These are phyloP conservation scores for Asarcornis scutulata DNA, from an alignment of 2,113 vertebrate species.

Conservation along the genomic window DNA sequence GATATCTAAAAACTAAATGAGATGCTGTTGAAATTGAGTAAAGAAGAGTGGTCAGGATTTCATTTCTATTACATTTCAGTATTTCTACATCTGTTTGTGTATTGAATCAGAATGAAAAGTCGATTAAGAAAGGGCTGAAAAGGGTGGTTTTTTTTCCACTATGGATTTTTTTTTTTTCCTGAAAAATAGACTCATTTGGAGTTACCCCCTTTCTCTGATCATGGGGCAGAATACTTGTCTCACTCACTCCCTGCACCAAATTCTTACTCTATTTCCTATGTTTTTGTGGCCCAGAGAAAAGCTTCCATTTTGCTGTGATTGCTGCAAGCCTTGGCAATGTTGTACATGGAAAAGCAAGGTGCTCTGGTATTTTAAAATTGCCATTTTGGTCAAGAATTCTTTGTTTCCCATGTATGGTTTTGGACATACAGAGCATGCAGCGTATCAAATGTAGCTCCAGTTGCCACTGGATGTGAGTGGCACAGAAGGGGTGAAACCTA, in stretches of 20 bases:
- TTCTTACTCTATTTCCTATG: background rate
- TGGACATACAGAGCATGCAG: background rate
- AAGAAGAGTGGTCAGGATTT: background rate
- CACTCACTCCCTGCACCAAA: background rate
- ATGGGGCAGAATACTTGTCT: background rate
- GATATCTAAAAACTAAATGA: background rate
- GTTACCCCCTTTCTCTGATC: background rate
- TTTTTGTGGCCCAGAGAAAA: background rate
- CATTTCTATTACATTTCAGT: background rate
- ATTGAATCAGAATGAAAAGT: background rate
- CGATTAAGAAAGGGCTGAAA: background rate
- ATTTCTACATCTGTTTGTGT: background rate
- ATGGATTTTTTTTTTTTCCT: background rate
- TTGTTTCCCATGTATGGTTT: background rate
- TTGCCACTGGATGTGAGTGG: rapidly evolving
- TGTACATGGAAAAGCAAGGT: background rate
- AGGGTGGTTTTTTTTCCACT: background rate
- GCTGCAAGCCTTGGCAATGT: rapidly evolving
- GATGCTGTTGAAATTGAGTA: background rate
- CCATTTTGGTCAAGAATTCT: background rate
- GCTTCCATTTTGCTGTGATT: background rate
- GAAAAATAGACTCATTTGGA: background rate
- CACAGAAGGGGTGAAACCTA: background rate
- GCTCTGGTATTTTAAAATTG: background rate
- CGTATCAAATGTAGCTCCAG: background rate